Percentiles rank a stretch among this genome's conserved stretches.
Conservation (phyloP, 2,113 vertebrate species). For the Misgurnus mizolepis region DNA sequence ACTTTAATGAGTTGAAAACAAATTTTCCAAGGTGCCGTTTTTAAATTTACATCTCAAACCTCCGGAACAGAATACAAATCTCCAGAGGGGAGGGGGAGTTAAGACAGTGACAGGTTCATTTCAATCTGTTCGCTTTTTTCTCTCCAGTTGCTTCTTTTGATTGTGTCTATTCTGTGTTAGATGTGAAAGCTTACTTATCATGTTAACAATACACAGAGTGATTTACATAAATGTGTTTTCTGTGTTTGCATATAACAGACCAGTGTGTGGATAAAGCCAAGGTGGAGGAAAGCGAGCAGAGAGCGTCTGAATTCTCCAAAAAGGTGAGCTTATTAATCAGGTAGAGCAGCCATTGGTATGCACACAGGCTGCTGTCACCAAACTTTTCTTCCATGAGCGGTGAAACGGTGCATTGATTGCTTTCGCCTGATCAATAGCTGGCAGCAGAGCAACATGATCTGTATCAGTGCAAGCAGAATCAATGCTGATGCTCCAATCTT, state of each 20-base stretch:
- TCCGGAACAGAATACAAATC: constrained; percentile 17
- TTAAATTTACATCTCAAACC: constrained; percentile 44
- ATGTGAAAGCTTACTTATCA: constrained; percentile 14
- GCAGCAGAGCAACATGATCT: constrained; percentile 76
- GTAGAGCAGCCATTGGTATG: constrained; percentile 57
- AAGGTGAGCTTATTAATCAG: constrained; percentile 84
- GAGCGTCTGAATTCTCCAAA: constrained; percentile 91
- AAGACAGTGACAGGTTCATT: constrained; percentile 27
- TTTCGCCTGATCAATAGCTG: constrained; percentile 73
- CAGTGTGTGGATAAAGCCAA: constrained; percentile 93
- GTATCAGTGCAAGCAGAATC: constrained; percentile 74
- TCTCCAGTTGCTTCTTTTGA: neutral
- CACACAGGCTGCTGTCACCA: constrained; percentile 64
- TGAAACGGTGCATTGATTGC: constrained; percentile 75
- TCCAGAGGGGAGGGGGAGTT: constrained; percentile 4
- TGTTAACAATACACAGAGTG: constrained; percentile 29
- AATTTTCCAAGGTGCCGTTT: constrained; percentile 42
- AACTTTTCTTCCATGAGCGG: constrained; percentile 65
- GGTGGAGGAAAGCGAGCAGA: constrained; percentile 95
- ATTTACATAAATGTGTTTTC: neutral
- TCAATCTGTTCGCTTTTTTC: neutral
- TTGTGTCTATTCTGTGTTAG: constrained; percentile 14
- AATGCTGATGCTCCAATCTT: constrained; percentile 65
- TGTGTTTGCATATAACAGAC: constrained; percentile 71
- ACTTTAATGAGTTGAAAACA: constrained; percentile 56